Evolutionary conservation across 1,140 invertebrate species (phyloP), one percentile per base, ranked within the genome.

Genomic region (Diprion similis): DNA sequence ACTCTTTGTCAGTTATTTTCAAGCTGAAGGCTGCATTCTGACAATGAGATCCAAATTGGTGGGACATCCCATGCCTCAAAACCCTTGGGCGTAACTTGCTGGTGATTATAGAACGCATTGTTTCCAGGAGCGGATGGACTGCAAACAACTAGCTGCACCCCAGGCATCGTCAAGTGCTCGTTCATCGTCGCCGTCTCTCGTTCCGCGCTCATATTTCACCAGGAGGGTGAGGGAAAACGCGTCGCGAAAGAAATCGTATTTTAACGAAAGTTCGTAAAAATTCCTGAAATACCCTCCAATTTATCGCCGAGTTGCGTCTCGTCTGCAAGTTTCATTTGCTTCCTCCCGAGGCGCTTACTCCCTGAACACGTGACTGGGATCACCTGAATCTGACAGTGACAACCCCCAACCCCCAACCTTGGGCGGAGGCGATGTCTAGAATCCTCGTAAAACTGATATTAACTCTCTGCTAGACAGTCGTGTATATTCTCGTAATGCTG

Each of bases 301-400:
- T 37, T 37, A 37, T 37, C 24, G 24, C 24, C 2, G 24, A 37
- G 24, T 6, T 37, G 24, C 24, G 6, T 37, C 24, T 37, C n/a
- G 4, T 59, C 51, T 59, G 51, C 51, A 37, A 6, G 51, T 15
- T 59, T 59, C 51, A 59, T 59, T 59, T 59, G 11, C 11, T 59
- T 59, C n/a, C 7, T 59, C 51, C 51, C n/a, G 51, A 59, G 51
- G 51, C 51, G n/a, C 9, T 59, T 17, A 4, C 51, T 59, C 51
- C n/a, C 51, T 9, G 51, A 6, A 59, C 51, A 15, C n/a, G 51
- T 17, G 51, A 59, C 51, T 59, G 51, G n/a, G n/a, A 15, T 59
- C 51, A 59, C 51, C 51, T 59, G 9, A 59, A 59, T 59, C 51
- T 59, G 51, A 59, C 51, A 59, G 51, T 59, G 51, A 59, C 51